Conservation (phyloP, 2,888 invertebrate species). For the Cheilosia soror region DNA sequence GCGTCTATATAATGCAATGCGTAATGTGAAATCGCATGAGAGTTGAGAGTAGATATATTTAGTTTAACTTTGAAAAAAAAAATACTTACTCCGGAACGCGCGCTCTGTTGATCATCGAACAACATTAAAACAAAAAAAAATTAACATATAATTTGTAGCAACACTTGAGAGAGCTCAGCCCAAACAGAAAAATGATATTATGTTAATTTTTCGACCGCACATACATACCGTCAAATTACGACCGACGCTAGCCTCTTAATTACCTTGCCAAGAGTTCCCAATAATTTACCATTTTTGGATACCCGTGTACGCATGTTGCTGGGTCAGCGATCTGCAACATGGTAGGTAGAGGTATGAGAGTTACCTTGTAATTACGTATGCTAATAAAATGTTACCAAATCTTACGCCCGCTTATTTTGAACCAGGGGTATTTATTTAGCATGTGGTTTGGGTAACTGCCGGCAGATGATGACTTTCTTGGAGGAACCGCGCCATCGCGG, state of each 20-base stretch:
- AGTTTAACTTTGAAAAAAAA: constrained; percentile 13
- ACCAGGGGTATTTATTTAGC: constrained; percentile 18
- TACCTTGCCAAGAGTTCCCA: constrained; percentile 26
- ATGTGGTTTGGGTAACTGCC: constrained; percentile 19
- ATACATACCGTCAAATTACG: constrained; percentile 40
- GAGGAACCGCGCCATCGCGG: not conserved
- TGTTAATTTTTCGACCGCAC: constrained; percentile 38
- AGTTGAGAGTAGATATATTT: not conserved
- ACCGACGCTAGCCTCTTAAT: constrained; percentile 51
- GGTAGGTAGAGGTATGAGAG: not conserved
- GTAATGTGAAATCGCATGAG: constrained; percentile 11
- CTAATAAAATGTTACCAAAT: constrained; percentile 52
- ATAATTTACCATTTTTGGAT: constrained; percentile 20
- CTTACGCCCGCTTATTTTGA: constrained; percentile 40
- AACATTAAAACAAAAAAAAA: constrained; percentile 11
- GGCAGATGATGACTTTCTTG: constrained; percentile 30
- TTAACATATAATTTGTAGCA: constrained; percentile 50
- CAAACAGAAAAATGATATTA: constrained; percentile 21
- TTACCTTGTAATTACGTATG: constrained; percentile 50
- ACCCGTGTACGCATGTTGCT: constrained; percentile 44
- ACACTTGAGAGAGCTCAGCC: constrained; percentile 43
- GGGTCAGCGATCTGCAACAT: constrained; percentile 53
- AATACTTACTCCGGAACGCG: constrained; percentile 12
- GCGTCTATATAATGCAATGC: not conserved
- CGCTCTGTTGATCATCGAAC: constrained; percentile 29